Percentiles rank a stretch among this genome's conserved stretches.
These are phyloP conservation scores for Graphium colonna DNA, from an alignment of 2,888 invertebrate species.

Conservation along the genomic window DNA sequence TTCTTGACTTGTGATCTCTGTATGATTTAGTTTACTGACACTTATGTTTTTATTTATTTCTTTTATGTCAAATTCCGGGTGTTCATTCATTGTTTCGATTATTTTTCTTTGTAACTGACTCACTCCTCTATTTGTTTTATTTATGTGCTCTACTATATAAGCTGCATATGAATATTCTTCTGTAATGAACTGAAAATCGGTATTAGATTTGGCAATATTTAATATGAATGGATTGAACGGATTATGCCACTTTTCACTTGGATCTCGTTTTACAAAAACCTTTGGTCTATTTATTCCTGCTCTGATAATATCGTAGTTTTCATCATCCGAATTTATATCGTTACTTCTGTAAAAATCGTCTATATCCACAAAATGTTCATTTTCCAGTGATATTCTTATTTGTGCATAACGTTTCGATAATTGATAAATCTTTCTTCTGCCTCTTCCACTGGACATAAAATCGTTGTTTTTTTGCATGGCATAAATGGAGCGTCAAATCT, in stretches of 20 bases:
- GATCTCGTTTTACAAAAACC: conserved; percentile 29
- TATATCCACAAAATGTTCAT: no score
- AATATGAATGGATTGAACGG: conserved; percentile 51
- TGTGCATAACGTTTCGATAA: no score
- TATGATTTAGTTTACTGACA: conserved; percentile 26
- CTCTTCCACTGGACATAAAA: no score
- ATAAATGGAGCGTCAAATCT: conserved; percentile 42
- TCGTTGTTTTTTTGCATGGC: conserved; percentile 31
- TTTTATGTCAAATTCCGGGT: no score
- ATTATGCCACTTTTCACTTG: conserved; percentile 48
- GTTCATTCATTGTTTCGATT: no score
- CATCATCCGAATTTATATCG: conserved; percentile 35
- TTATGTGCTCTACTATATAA: conserved; percentile 51
- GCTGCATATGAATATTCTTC: conserved; percentile 49
- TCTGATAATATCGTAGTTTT: conserved; percentile 30
- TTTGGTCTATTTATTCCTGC: conserved; percentile 12
- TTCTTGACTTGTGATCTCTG: conserved; percentile 31
- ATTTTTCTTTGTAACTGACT: conserved; percentile 28
- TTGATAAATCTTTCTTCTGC: no score
- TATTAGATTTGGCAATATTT: conserved; percentile 41
- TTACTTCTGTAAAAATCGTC: conserved; percentile 32
- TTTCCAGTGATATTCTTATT: no score
- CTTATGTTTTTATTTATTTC: no score
- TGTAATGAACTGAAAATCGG: conserved; percentile 46
- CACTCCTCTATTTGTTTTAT: conserved; percentile 45